These are phyloP conservation scores for Meloe dianella DNA, from an alignment of 2,888 invertebrate genomes.

Conservation along the genomic window DNA sequence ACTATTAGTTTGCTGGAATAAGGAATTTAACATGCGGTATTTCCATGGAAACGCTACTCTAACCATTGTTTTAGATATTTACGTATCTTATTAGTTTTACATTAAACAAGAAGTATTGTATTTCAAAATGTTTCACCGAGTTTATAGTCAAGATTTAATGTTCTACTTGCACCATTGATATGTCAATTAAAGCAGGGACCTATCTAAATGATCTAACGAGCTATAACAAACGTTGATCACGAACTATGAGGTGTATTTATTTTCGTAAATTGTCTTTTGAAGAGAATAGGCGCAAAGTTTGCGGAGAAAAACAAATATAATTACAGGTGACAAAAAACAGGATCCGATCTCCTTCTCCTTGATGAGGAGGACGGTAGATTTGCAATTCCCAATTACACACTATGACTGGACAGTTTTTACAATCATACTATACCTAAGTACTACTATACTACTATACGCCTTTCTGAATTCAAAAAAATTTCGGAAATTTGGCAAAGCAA, in stretches of 20 bases:
- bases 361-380: slow-evolving; percentile 33
- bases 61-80: slow-evolving; percentile 41
- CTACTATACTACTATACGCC: no score
- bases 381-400: slow-evolving; percentile 44
- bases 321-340: not conserved
- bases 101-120: slow-evolving; percentile 20
- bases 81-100: slow-evolving; percentile 44
- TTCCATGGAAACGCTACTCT: slow-evolving; percentile 38
- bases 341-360: not conserved
- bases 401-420: slow-evolving; percentile 45
- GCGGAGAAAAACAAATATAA: not conserved
- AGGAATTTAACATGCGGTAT: slow-evolving; percentile 38
- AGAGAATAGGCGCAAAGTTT: no score
- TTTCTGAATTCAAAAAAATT: slow-evolving; percentile 32
- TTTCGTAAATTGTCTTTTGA: no score
- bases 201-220: slow-evolving; percentile 49
- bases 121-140: not conserved
- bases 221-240: slow-evolving; percentile 45
- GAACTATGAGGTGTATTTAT: slow-evolving; percentile 46
- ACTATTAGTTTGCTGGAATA: slow-evolving; percentile 33
- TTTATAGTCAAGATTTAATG: slow-evolving; percentile 45
- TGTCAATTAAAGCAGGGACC: slow-evolving; percentile 53
- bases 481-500: no score
- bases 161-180: slow-evolving; percentile 51
- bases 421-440: no score